Conservation (phyloP, 2,113 vertebrate species). For the Caracal caracal region DNA sequence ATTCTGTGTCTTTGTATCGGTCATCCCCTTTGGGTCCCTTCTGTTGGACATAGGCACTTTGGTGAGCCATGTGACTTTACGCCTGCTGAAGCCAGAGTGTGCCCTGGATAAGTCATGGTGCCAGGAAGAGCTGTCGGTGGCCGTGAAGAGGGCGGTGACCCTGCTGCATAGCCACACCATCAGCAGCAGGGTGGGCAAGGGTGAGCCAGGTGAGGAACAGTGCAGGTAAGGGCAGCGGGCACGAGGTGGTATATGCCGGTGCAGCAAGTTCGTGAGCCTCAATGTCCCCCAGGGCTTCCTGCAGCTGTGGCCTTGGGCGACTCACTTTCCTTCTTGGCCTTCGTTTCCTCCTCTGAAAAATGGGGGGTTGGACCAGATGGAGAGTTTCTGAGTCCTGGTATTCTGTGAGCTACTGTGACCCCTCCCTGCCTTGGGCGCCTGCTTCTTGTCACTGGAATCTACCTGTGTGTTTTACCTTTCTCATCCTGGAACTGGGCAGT, state of each 20-base stretch:
- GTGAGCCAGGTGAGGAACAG: constrained; percentile 83
- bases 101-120: constrained; percentile 93
- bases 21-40: not conserved
- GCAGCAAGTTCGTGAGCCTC: not conserved
- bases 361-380: not conserved
- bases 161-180: constrained; percentile 92
- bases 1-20: not conserved
- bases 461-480: not conserved
- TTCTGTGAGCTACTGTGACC: not conserved
- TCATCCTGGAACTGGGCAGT: not conserved
- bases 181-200: constrained; percentile 87
- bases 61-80: constrained; percentile 95
- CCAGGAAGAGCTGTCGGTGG: constrained; percentile 92
- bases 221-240: not conserved
- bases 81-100: constrained; percentile 95
- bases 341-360: not conserved
- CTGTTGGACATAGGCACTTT: constrained; percentile 87
- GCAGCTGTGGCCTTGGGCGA: not conserved
- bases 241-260: fast-evolving
- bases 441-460: not conserved
- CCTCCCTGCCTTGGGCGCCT: not conserved
- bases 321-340: not conserved
- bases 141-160: constrained; percentile 89
- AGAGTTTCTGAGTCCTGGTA: not conserved
- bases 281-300: not conserved